phyloP scores from a whole-genome alignment of 2,797 vertebrate species.

The Staurois parvus region DNA sequence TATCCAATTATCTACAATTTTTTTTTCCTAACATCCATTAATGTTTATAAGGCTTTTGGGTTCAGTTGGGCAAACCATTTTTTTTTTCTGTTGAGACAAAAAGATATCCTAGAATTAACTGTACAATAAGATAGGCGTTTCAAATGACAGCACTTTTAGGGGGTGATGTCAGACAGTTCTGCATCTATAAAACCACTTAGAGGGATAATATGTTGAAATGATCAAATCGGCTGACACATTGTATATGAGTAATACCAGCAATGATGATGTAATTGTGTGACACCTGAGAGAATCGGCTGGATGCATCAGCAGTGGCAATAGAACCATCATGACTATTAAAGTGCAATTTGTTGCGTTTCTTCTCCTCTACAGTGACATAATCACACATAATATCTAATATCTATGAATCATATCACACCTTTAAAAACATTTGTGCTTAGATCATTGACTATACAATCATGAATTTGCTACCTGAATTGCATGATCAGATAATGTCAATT shows the following conservation, averaged over 20 bases:
- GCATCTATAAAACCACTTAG: slow-evolving; percentile 6
- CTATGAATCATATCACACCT: not conserved
- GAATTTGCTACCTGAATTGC: not conserved
- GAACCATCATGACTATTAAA: not conserved
- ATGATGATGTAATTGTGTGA: slow-evolving; percentile 36
- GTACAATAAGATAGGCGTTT: not conserved
- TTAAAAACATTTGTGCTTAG: not conserved
- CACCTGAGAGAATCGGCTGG: not conserved
- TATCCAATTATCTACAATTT: no score
- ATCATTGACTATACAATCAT: not conserved
- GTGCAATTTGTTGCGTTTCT: not conserved
- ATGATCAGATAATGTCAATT: no score
- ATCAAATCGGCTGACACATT: slow-evolving; percentile 13
- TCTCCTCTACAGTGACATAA: not conserved
- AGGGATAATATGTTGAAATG: slow-evolving; percentile 12
- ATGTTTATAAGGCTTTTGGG: no score
- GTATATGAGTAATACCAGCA: slow-evolving; percentile 31
- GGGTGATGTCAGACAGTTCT: not conserved
- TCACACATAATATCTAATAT: not conserved
- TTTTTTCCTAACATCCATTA: no score
- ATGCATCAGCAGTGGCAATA: not conserved
- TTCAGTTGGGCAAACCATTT: no score
- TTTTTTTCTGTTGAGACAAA: no score
- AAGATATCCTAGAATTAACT: not conserved
- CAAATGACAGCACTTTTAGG: not conserved